Base-by-base conservation (phyloP, 2,797 vertebrate genomes). In the Acrossocheilus fasciatus region DNA sequence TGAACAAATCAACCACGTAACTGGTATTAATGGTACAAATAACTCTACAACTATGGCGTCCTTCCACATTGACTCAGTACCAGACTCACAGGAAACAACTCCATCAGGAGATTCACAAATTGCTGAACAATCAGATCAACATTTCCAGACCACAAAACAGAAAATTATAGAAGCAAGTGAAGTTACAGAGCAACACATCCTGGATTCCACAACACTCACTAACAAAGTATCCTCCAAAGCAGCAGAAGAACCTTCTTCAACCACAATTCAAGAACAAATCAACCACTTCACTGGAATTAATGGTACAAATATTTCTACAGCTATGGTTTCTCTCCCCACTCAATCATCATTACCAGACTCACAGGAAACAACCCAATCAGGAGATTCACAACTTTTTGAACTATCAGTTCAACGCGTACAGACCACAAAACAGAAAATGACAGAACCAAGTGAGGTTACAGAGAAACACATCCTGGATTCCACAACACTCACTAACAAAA, bases 11-110 rank as follows among this genome's bases (percentile, higher is more conserved):
- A 1, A 11, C 54, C 20, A 23, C 1, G 10, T 59, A 8, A 59
- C 54, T 59, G 23, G 20, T 10, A 10, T 3, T 30, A 34, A 30
- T 66, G 2, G 26, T 1, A 52, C 2, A 36, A 36, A 52, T 4
- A 30, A 36, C 1, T 2, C 10, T 20, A 36, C 30, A 7, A 1
- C 9, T 0, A 50, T 34, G 73, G 0, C 0, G 1, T 34, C 9
- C 6, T 6, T 75, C 0, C 18, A 34, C 34, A 75, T 26, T 26
- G 26, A 26, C 45, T 50, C 14, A 17, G 17, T 30, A 30, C 62
- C 62, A 14, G 12, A 64, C 6, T 50, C 8, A 30, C 45, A 50
- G n/a, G 0, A 5, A 30, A 18, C 26, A 18, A 57, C 5, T 15
- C 30, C 14, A 54, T 77, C 26, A 18, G 26, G 8, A 52, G 26